Evolutionary conservation across 35 echinoderm and acorn worm genomes (phyloP), one percentile per base, ranked within the genome.

Genomic region (Chiridota heheva): DNA sequence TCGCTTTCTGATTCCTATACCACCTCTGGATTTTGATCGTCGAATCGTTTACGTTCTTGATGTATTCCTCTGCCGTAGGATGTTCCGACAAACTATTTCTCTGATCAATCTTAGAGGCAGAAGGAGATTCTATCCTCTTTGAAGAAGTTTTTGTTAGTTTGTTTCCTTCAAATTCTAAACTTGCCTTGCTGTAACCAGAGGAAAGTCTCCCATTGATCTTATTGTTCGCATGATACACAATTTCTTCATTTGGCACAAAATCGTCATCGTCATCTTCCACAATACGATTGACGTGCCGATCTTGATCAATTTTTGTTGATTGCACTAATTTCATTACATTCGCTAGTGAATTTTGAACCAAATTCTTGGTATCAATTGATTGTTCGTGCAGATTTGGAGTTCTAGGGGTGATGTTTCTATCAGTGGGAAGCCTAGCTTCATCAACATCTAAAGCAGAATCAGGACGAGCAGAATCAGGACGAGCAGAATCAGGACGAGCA

Each of bases 11-110:
- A 7, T 42, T 67, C 34, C 85, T 56, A 49, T 89, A 98, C 80
- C 80, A 91, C 38, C 76, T 84, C 76, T 98, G 95, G 44, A 98
- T 98, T 53, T 73, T 88, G 20, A 73, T 76, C 15, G 95, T 89
- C 40, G 95, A 71, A 5, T 44, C 84, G 37, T 98, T 98, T 41
- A 98, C 89, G 0, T 88, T 84, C 26, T 82, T 38, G 10, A 98
- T 98, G 38, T 92, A 91, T 34, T 84, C 89, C 76, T 98, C 95
- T 16, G 89, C 95, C 47, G 88, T 80, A 15, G 92, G 82, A 48
- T 90, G 75, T 16, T 90, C 42, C 48, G 10, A 49, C 45, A 38
- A 7, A 6, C 3, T 58, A 60, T 78, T 78, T 31, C n/a, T n/a
- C n/a, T n/a, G n/a, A n/a, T n/a, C n/a, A n/a, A n/a, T n/a, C n/a